phyloP scores from a whole-genome alignment of 2,797 vertebrate genomes.

The Sebastes diaconus region DNA sequence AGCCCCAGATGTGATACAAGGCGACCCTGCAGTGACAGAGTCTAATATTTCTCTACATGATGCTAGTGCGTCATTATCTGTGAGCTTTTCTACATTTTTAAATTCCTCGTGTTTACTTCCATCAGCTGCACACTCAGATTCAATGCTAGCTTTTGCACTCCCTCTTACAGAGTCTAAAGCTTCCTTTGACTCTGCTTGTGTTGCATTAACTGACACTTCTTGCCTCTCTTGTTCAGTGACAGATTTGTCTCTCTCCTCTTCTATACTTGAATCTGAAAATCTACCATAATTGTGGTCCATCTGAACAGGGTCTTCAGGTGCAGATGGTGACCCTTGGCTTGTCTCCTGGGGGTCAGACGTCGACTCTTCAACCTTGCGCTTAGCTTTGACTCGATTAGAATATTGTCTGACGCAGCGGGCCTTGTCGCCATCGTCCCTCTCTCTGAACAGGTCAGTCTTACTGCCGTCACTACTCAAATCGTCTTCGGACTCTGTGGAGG shows the following conservation, averaged over 20 bases:
- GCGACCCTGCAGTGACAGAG: not conserved
- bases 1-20: constrained; percentile 1
- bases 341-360: constrained; percentile 40
- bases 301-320: constrained; percentile 60
- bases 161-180: not conserved
- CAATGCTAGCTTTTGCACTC: not conserved
- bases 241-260: constrained; percentile 33
- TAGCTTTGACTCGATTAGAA: constrained; percentile 70
- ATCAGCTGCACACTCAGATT: constrained; percentile 18
- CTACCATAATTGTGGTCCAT: constrained; percentile 83
- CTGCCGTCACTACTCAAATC: constrained; percentile 58
- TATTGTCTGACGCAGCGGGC: constrained; percentile 69
- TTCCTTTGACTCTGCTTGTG: constrained; percentile 27
- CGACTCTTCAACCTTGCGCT: constrained; percentile 55
- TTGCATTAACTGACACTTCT: constrained; percentile 12
- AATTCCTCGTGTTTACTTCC: constrained; percentile 24
- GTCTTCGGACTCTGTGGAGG: constrained; percentile 68
- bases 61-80: constrained; percentile 7
- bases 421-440: constrained; percentile 64
- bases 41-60: constrained; percentile 28
- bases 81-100: constrained; percentile 16
- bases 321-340: constrained; percentile 37
- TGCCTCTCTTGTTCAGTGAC: constrained; percentile 27
- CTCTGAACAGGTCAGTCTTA: constrained; percentile 64
- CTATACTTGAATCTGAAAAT: constrained; percentile 44